Conservation (phyloP, 2,113 vertebrate species). For the Salvelinus sp. region DNA sequence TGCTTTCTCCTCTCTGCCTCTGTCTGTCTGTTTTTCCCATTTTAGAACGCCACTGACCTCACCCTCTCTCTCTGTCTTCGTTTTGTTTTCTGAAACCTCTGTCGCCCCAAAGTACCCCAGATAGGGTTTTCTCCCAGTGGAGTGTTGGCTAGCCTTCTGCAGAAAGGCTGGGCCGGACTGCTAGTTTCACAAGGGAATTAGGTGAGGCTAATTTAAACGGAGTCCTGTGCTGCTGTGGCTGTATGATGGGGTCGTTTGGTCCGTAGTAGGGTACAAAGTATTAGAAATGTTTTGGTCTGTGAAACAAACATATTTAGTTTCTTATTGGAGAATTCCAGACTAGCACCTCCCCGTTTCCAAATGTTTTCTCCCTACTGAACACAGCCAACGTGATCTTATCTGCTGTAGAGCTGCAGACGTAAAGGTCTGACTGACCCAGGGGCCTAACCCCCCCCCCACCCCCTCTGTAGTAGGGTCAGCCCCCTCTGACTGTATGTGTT, state of each 20-base stretch:
- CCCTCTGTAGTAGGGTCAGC: slow-evolving; percentile 24
- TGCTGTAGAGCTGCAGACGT: slow-evolving; percentile 15
- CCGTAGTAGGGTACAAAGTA: too few relatives aligned
- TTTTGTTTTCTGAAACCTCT: slow-evolving; percentile 53
- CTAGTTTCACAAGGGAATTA: slow-evolving; percentile 38
- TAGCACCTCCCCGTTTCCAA: too few relatives aligned
- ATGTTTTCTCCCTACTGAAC: too few relatives aligned
- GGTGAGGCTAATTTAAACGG: slow-evolving; percentile 58
- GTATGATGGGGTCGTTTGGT: too few relatives aligned
- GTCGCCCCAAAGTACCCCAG: slow-evolving; percentile 16
- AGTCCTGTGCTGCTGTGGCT: slow-evolving; percentile 28
- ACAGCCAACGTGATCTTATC: slow-evolving; percentile 38
- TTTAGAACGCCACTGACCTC: slow-evolving; percentile 47
- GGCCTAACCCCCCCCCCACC: slow-evolving; percentile 30
- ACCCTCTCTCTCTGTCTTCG: slow-evolving; percentile 25
- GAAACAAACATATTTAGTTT: slow-evolving; percentile 17
- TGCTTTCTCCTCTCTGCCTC: slow-evolving; percentile 12
- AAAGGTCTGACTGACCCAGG: slow-evolving; percentile 45
- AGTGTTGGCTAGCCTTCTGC: slow-evolving; percentile 17
- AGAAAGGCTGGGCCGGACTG: slow-evolving; percentile 14
- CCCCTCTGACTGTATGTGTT: slow-evolving; percentile 43
- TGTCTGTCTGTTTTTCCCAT: slow-evolving; percentile 39
- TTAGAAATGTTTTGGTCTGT: too few relatives aligned
- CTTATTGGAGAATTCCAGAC: too few relatives aligned
- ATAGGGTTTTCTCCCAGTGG: slow-evolving; percentile 35